Evolutionary conservation across 2,888 invertebrate genomes (phyloP).

Genomic region (Troides helena): DNA sequence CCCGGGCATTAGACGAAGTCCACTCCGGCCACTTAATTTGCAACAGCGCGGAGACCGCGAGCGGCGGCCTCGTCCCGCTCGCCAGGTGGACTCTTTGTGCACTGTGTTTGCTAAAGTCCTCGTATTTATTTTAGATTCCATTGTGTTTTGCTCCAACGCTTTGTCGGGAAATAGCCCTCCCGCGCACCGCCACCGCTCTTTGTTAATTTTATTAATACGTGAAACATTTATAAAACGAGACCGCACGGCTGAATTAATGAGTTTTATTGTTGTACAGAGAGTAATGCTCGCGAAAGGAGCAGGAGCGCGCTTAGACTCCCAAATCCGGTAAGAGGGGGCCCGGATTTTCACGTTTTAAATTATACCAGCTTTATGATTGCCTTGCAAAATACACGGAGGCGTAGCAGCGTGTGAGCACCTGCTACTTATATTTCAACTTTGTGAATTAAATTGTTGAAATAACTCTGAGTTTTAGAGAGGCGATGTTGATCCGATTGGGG

Average conservation of each 20-base stretch:
- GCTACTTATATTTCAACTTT: conserved; percentile 49
- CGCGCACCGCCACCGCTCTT: conserved; percentile 60
- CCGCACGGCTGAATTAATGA: conserved; percentile 76
- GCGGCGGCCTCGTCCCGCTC: conserved; percentile 35
- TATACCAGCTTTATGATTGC: conserved; percentile 60
- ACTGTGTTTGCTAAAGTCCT: conserved; percentile 75
- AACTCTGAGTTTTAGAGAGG: conserved; percentile 37
- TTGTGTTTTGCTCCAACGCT: conserved; percentile 72
- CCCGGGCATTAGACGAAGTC: conserved; percentile 63
- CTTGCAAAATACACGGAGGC: conserved; percentile 43
- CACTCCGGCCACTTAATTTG: conserved; percentile 66
- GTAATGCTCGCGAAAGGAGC: conserved; percentile 69
- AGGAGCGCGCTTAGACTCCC: conserved; percentile 56
- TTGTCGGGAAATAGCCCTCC: conserved; percentile 75
- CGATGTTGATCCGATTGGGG: conserved; percentile 29
- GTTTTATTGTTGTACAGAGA: conserved; percentile 75
- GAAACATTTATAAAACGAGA: conserved; percentile 78
- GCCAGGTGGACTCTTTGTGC: conserved; percentile 75
- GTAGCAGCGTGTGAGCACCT: conserved; percentile 55
- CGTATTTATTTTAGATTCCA: conserved; percentile 79
- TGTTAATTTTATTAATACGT: conserved; percentile 80
- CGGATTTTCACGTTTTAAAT: conserved; percentile 63
- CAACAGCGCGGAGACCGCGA: conserved; percentile 49
- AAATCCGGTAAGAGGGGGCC: conserved; percentile 48
- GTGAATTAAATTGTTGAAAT: conserved; percentile 50